These are phyloP conservation scores for Neosilurus hyrtlii DNA, from an alignment of 2,797 vertebrate genomes.

Conservation along the genomic window DNA sequence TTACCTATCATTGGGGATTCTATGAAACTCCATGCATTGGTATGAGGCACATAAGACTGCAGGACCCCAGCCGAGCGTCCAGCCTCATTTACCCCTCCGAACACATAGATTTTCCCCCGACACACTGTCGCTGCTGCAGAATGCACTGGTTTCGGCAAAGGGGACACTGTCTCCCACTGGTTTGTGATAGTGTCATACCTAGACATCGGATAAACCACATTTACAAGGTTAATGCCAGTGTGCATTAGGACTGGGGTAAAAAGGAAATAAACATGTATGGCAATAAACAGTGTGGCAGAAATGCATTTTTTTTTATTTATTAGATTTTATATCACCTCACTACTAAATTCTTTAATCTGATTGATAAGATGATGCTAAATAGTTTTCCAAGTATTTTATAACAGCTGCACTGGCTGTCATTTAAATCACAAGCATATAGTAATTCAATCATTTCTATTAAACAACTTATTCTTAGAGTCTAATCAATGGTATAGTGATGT, in stretches of 20 bases:
- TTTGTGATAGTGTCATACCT: conserved; percentile 99
- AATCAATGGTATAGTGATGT: not conserved
- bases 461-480: not conserved
- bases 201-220: conserved; percentile 2
- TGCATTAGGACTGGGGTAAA: not conserved
- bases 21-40: conserved; percentile 95
- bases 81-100: conserved; percentile 94
- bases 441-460: not conserved
- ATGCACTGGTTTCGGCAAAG: conserved; percentile 93
- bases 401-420: not conserved
- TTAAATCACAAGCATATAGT: not conserved
- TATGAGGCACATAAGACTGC: conserved; percentile 93
- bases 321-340: not conserved
- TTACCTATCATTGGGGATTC: conserved; percentile 99
- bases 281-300: not conserved
- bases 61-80: conserved; percentile 91
- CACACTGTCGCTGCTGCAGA: conserved; percentile 93
- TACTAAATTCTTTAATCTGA: not conserved
- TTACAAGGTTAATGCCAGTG: not conserved
- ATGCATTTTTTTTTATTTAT: not conserved
- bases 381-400: not conserved
- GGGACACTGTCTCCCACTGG: conserved; percentile 94
- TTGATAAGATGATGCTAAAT: not conserved
- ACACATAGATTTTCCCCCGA: conserved; percentile 95
- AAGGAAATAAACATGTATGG: not conserved